Base-by-base conservation (phyloP, 1,140 invertebrate genomes). In the Papilio machaon region DNA sequence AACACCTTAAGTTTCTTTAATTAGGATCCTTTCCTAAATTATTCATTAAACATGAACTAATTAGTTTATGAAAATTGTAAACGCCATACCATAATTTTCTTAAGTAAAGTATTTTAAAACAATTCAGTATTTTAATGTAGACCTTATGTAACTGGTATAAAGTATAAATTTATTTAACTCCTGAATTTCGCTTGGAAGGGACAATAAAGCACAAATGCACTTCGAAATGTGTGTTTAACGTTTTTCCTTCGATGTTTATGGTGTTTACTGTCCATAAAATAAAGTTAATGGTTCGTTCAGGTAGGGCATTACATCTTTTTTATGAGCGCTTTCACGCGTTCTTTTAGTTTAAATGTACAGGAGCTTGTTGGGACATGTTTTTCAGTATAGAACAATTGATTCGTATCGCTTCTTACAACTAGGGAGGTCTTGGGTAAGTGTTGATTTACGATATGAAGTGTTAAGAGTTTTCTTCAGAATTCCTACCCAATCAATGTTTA, bases 211-310 rank as follows among this genome's bases (percentile, higher is more conserved):
- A 79, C 49, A 77, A 77, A 54, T 58, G 75, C 23, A 54, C 52
- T 70, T 38, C 35, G 77, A 52, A 19, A 79, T 67, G 77, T 79
- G 67, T 79, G 58, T 46, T 79, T 79, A 79, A 79, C 58, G 58
- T 79, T 79, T 79, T 79, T 79, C 77, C 38, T 79, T 64, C 77
- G 58, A 79, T 64, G 77, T 79, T 79, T 79, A 79, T 79, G 77
- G 54, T 64, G 54, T 79, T 79, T 79, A 79, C 67, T 67, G 77
- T 67, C 77, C 77, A 79, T 79, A 79, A 79, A 79, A 79, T 79
- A 64, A 64, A 46, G 23, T 64, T 79, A 79, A 79, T 79, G 54
- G 58, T 64, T 46, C 54, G 35, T 43, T 79, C 77, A 64, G 58
- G 77, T 52, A 9, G 47, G n/a, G 58, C n/a, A 79, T 79, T 64